phyloP scores from a whole-genome alignment of 2,113 vertebrate species.

The Hippocampus guttulatus region DNA sequence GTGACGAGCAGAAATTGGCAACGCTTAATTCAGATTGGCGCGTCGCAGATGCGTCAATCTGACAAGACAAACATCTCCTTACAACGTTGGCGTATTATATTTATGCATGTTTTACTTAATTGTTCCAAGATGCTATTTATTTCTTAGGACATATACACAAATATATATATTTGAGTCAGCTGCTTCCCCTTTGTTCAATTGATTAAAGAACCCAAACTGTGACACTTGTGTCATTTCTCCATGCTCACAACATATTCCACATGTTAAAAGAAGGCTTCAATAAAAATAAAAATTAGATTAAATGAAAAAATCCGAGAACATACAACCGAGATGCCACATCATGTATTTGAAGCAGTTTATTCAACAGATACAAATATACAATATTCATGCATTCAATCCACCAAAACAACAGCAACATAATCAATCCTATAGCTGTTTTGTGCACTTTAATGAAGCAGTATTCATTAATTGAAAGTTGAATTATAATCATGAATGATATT shows the following conservation, averaged over 20 bases:
- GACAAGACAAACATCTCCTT: no score
- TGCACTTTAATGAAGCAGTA: no score
- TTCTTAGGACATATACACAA: slow-evolving; percentile 54
- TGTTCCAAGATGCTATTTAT: slow-evolving; percentile 66
- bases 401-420: no score
- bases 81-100: neutral
- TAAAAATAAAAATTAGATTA: neutral
- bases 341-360: slow-evolving; percentile 14
- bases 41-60: neutral
- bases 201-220: slow-evolving; percentile 73
- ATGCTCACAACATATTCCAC: slow-evolving; percentile 20
- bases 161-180: slow-evolving; percentile 60
- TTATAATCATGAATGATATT: no score
- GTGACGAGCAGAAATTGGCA: neutral
- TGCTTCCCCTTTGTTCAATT: slow-evolving; percentile 59
- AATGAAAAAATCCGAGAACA: neutral
- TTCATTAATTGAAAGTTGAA: no score
- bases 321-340: neutral
- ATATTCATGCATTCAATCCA: no score
- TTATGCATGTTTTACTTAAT: slow-evolving; percentile 33
- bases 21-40: neutral
- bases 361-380: neutral
- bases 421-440: no score
- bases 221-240: slow-evolving; percentile 69
- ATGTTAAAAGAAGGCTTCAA: neutral